Conservation (phyloP, 2,113 vertebrate genomes). For the Onychorhynchus coronatus region DNA sequence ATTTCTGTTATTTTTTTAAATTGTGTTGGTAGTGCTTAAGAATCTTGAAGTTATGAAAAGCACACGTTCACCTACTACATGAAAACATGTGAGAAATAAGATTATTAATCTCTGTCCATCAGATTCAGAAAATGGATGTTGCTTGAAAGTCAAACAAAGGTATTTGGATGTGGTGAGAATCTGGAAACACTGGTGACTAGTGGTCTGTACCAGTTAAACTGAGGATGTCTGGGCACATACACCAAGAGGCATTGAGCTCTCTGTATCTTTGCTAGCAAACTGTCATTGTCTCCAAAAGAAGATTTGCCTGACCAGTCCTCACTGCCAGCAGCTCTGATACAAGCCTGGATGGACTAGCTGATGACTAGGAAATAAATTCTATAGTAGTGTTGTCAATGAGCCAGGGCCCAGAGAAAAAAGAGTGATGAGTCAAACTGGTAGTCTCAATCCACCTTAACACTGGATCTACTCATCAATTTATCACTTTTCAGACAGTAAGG, state of each 20-base stretch:
- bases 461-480: not conserved
- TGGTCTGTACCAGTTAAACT: not conserved
- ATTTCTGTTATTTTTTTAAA: not conserved
- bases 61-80: not conserved
- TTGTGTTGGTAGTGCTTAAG: not conserved
- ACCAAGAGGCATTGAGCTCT: fast-evolving
- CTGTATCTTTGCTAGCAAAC: not conserved
- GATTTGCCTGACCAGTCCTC: not conserved
- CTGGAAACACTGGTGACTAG: not conserved
- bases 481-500: not conserved
- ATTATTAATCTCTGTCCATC: not conserved
- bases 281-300: not conserved
- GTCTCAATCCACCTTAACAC: not conserved
- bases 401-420: not conserved
- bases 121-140: not conserved
- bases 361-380: not conserved
- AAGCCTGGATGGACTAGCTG: not conserved
- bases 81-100: not conserved
- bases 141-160: not conserved
- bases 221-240: not conserved
- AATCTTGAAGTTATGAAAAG: not conserved
- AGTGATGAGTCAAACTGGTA: not conserved
- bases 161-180: not conserved
- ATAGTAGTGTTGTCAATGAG: not conserved
- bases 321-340: not conserved